Base-by-base conservation (phyloP, 2,113 vertebrate species). In the Spea multiplicata region DNA sequence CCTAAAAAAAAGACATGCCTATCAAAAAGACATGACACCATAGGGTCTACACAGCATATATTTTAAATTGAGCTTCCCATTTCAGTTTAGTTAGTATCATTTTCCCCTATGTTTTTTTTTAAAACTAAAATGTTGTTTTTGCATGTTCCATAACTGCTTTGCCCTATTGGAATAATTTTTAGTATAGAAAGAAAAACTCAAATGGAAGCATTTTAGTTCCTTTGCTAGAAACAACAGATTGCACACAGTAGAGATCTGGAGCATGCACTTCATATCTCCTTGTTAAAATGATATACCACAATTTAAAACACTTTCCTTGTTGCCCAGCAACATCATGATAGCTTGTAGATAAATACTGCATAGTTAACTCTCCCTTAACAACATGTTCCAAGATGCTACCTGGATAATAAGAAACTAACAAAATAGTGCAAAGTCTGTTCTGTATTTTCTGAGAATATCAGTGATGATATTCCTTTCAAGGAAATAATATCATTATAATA, bases 271-370 rank as follows among this genome's bases (percentile, higher is more conserved):
- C 76, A 78, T 71, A 59, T 55, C 17, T 59, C 50, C 71, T 13
- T 44, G 44, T 59, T 53, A 74, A 78, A 80, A 80, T 62, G 50
- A 67, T 74, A 61, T 73, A 68, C 71, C 64, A 30, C 48, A 61
- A 17, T 61, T 61, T 61, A 59, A 65, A 80, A 80, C 78, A 68
- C 71, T 13, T 67, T 68, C 52, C 55, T 73, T 80, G 78, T 80
- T 80, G 78, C 78, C 61, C 68, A 68, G 78, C 71, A 80, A 80
- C 78, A 80, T 74, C 71, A 80, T 48, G 52, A 73, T 67, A 57
- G 71, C 71, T 73, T 80, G 6, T 45, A 48, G 77, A 80, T 50
- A 79, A 17, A 67, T 66, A 48, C 5, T 6, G 71, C 64, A 80
- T 80, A 64, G 66, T 74, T 80, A 80, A 80, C 78, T 74, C 71